A percentile compares a stretch with the other conserved stretches of the same genome.
Evolutionary conservation across 2,113 vertebrate species (phyloP).

Genomic region (Sorex fumeus): DNA sequence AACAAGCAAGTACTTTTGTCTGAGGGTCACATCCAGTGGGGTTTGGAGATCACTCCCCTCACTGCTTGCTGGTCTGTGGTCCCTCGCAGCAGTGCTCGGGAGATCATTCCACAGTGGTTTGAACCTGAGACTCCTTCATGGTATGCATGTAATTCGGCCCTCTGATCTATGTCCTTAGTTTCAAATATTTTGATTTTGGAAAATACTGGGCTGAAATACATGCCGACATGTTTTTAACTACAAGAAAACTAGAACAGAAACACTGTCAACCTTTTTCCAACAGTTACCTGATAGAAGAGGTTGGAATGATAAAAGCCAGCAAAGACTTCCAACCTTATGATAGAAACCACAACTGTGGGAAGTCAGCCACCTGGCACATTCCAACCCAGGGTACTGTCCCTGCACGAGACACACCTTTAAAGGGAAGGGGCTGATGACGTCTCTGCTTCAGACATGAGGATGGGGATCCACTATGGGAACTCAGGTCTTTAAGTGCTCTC

Average conservation of each 20-base stretch:
- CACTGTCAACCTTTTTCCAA: constrained; percentile 78
- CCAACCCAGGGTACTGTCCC: constrained; percentile 69
- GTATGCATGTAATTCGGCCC: too few species aligned
- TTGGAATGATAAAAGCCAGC: constrained; percentile 21
- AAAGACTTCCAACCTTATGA: constrained; percentile 76
- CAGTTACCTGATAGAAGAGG: constrained; percentile 75
- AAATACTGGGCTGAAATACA: constrained; percentile 12
- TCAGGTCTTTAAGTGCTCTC: constrained; percentile 17
- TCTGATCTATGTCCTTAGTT: too few species aligned
- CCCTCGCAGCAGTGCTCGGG: too few species aligned
- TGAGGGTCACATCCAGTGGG: too few species aligned
- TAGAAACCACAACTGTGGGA: constrained; percentile 85
- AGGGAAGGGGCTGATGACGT: constrained; percentile 53
- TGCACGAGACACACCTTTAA: constrained; percentile 72
- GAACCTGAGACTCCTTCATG: too few species aligned
- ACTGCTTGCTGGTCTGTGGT: too few species aligned
- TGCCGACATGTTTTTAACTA: constrained; percentile 69
- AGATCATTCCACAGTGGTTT: too few species aligned
- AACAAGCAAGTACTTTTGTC: background rate
- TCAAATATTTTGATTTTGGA: constrained; percentile 37
- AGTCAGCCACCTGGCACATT: constrained; percentile 75
- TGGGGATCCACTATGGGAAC: background rate
- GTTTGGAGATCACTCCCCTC: too few species aligned
- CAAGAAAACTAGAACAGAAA: constrained; percentile 71
- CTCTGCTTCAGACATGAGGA: background rate